A percentile compares a stretch with the other conserved stretches of the same genome.
Evolutionary conservation across 2,797 vertebrate genomes (phyloP).

Genomic region (Hippoglossus hippoglossus): DNA sequence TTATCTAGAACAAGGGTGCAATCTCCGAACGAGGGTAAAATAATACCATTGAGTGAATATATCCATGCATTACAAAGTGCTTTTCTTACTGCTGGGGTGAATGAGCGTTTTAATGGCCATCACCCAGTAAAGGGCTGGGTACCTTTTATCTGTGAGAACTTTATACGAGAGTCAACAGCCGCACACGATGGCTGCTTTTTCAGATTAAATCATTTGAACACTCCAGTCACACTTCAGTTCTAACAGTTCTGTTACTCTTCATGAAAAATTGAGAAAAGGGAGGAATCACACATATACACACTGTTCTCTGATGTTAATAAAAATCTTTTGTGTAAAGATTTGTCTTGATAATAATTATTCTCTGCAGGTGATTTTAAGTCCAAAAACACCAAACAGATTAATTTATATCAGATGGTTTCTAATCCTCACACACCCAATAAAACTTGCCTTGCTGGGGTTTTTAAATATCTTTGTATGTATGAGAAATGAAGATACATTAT

Average conservation of each 20-base stretch:
- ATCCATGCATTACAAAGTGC: constrained; percentile 2
- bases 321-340: no score
- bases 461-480: constrained; percentile 3
- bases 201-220: no score
- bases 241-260: constrained; percentile 10
- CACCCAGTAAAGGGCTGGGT: not conserved
- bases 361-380: no score
- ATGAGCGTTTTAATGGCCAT: constrained; percentile 16
- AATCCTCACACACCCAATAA: constrained; percentile 11
- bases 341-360: no score
- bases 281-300: no score
- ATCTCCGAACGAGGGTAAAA: constrained; percentile 19
- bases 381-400: constrained; percentile 14
- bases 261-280: not conserved
- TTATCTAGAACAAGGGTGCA: not conserved
- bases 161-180: constrained; percentile 8
- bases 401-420: constrained; percentile 7
- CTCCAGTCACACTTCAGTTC: no score
- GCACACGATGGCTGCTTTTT: constrained; percentile 8
- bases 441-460: not conserved
- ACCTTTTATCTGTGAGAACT: not conserved
- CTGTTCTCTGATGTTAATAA: no score
- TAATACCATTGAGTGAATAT: constrained; percentile 10
- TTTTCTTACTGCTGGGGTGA: not conserved
- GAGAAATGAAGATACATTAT: not conserved